phyloP scores from a whole-genome alignment of 2,888 invertebrate species.

The Cheilosia vernalis region DNA sequence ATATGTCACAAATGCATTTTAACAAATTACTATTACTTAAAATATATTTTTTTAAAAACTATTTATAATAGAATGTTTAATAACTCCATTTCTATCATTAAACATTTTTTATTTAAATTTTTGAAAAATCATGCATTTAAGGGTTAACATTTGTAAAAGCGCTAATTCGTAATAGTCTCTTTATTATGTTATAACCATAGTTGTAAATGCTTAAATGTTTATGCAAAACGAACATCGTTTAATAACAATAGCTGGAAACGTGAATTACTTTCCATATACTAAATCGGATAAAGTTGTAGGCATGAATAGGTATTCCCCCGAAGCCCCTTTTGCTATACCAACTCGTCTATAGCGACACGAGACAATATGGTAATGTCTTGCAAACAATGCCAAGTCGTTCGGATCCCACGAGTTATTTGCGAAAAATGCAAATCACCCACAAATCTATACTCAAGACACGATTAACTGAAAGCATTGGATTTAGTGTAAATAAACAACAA shows the following conservation, averaged over 20 bases:
- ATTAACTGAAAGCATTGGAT: not conserved
- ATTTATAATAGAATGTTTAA: too few species aligned
- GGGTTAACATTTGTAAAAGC: too few species aligned
- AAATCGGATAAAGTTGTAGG: not conserved
- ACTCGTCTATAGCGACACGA: not conserved
- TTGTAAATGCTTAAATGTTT: not conserved
- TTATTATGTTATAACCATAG: too few species aligned
- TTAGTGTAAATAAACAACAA: not conserved
- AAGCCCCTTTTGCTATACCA: not conserved
- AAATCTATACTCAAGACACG: not conserved
- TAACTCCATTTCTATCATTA: too few species aligned
- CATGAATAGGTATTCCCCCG: not conserved
- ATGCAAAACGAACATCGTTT: not conserved
- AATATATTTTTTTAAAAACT: too few species aligned
- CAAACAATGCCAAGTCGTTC: not conserved
- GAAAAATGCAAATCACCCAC: slow-evolving; percentile 28
- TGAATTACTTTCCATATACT: slow-evolving; percentile 4
- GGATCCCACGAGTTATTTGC: slow-evolving; percentile 32
- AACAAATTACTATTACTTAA: too few species aligned
- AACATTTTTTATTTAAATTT: too few species aligned
- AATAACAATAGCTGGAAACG: not conserved
- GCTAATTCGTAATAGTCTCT: too few species aligned
- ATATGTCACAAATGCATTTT: too few species aligned
- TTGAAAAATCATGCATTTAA: too few species aligned
- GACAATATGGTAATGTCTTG: not conserved